Base-by-base conservation (phyloP, 2,797 vertebrate genomes). In the Rhinella marina region DNA sequence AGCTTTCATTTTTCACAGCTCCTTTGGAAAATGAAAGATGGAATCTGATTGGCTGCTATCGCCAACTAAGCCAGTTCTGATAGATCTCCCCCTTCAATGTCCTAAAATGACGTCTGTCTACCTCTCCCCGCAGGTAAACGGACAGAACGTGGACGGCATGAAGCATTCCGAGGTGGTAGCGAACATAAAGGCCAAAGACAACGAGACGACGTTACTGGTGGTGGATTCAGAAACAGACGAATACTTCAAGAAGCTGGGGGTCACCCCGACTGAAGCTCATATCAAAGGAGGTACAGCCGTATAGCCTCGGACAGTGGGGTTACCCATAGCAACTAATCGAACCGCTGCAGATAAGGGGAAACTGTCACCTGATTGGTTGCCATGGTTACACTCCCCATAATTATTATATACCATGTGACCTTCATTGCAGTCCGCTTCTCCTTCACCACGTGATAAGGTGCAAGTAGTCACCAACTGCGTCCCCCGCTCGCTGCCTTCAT, bases 141-240 rank as follows among this genome's bases (percentile, higher is more conserved):
- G 95, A 17, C 93, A 95, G 19, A 97, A 95, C 0, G 93, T 98
- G 23, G 95, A 96, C 32, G 95, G 94, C 1, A 92, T 98, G 92
- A 95, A 94, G 90, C 98, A 99, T 73, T 94, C 96, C 0, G 97
- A 99, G 91, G 98, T 99, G 5, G 98, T 99, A 83, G 93, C 95
- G 2, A 93, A 97, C 81, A 98, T 99, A 82, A 95, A 95, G 90
- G 90, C 93, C 0, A 92, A 91, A 75, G 96, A 96, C 0, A 91
- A 90, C 0, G 96, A 98, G 90, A 96, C 97, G 41, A 90, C 90
- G 90, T 94, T 99, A 3, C 94, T 99, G 17, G 96, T 99, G 92
- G 97, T 99, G 8, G 96, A 98, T 90, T 96, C 94, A 0, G 96
- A 97, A 29, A 97, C 98, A 0, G 98, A 99, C 0, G 94, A 97